Percentiles rank a stretch among this genome's conserved stretches.
phyloP scores from a whole-genome alignment of 2,888 invertebrate genomes.

The Agrochola litura region DNA sequence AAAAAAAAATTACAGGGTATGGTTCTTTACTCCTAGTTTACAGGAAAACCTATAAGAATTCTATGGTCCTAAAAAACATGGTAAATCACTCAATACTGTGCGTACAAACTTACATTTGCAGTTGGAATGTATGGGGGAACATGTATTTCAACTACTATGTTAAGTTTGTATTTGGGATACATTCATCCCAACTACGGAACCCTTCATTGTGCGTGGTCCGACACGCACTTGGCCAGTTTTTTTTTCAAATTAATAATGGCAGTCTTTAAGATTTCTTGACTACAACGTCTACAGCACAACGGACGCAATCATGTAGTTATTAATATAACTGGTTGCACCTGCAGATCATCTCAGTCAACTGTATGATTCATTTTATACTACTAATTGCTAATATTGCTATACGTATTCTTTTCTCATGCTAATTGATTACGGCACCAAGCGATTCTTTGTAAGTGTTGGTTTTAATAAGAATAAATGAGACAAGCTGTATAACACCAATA shows the following conservation, averaged over 20 bases:
- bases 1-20: too few relatives aligned
- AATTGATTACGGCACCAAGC: constrained; percentile 28
- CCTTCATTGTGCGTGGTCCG: too few relatives aligned
- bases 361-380: constrained; percentile 53
- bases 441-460: constrained; percentile 23
- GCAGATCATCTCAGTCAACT: constrained; percentile 36
- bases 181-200: too few relatives aligned
- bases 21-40: too few relatives aligned
- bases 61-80: too few relatives aligned
- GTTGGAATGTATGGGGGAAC: too few relatives aligned
- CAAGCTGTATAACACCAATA: background rate
- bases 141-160: too few relatives aligned
- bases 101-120: too few relatives aligned
- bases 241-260: background rate
- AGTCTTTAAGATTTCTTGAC: background rate
- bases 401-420: constrained; percentile 31
- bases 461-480: constrained; percentile 6
- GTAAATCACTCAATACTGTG: too few relatives aligned
- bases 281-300: constrained; percentile 3
- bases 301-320: constrained; percentile 20
- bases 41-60: too few relatives aligned
- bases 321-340: constrained; percentile 38
- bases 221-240: too few relatives aligned
- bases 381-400: constrained; percentile 41
- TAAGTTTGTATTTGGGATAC: too few relatives aligned